Base-by-base conservation (phyloP, 1,140 invertebrate species). In the Danaus melanippus region DNA sequence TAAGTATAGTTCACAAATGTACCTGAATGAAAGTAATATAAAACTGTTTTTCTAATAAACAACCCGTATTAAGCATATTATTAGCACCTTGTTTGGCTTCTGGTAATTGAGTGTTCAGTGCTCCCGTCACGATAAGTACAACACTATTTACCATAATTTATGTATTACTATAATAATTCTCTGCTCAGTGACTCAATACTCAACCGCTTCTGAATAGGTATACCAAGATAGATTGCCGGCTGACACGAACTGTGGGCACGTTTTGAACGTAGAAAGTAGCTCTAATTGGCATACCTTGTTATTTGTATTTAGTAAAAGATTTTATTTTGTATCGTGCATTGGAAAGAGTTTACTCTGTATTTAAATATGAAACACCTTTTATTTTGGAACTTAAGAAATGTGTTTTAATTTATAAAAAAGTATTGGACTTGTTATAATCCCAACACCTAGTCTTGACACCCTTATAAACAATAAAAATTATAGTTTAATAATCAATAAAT, bases 191-290 rank as follows among this genome's bases (percentile, higher is more conserved):
- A 55, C 52, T 54, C 52, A 55, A 54, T 56, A 50, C 47, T 49
- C 11, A 49, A 53, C 51, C 48, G 46, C 41, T 46, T 48, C 53
- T 58, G 57, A 45, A 54, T 60, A 60, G 49, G 49, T 46, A 53
- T 46, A 39, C 9, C 12, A 49, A 53, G 50, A 58, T 52, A 58
- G 45, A 58, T 58, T 48, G 50, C 55, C 8, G 41, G 11, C 48
- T 53, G 56, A 52, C 50, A 58, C 56, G 50, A 53, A 47, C 50
- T n/a, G 10, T 12, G 42, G 44, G 55, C 55, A 58, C 56, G 56
- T 58, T 58, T 46, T 42, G 40, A 40, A 53, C 49, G 21, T 54
- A 55, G 52, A 46, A 50, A 60, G 48, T 55, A 42, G 12, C 42
- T 46, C 47, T 45, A 59, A 45, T 53, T 50, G 47, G 47, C 41